A percentile compares a stretch with the other conserved stretches of the same genome.
phyloP scores from a whole-genome alignment of 2,113 vertebrate species.

The Microtus ochrogaster region DNA sequence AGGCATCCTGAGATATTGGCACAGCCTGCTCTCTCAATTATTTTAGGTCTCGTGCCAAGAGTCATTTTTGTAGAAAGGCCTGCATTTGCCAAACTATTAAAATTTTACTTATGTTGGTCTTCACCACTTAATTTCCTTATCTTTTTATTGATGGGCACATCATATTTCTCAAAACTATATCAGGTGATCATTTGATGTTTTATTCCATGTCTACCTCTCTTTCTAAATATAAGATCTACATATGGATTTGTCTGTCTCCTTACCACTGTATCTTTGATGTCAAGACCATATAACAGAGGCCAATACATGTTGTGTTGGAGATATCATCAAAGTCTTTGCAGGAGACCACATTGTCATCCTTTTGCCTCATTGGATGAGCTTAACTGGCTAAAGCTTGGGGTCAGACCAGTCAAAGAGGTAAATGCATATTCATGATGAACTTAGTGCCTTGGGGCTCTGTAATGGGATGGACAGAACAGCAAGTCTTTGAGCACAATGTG shows the following conservation, averaged over 20 bases:
- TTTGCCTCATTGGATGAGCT: constrained; percentile 16
- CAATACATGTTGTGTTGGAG: constrained; percentile 22
- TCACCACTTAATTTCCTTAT: not conserved
- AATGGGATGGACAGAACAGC: not conserved
- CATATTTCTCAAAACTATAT: not conserved
- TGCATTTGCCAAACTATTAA: not conserved
- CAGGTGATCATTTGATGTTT: not conserved
- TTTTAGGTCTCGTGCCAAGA: not conserved
- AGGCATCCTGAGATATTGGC: not conserved
- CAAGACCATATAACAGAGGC: not conserved
- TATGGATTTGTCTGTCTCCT: not conserved
- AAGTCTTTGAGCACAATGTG: not conserved
- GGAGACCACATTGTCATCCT: not conserved
- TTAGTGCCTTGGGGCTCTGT: not conserved
- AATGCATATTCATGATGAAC: not conserved
- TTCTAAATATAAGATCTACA: not conserved
- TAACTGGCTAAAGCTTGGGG: not conserved
- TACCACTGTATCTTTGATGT: not conserved
- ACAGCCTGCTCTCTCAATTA: not conserved
- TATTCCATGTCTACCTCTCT: not conserved
- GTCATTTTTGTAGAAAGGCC: not conserved
- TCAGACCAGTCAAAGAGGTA: not conserved
- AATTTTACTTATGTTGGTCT: not conserved
- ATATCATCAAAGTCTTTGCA: not conserved
- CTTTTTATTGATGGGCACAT: not conserved